Evolutionary conservation across 2,888 invertebrate species (phyloP), one percentile per base, ranked within the genome.

Genomic region (Liposcelis brunnea): DNA sequence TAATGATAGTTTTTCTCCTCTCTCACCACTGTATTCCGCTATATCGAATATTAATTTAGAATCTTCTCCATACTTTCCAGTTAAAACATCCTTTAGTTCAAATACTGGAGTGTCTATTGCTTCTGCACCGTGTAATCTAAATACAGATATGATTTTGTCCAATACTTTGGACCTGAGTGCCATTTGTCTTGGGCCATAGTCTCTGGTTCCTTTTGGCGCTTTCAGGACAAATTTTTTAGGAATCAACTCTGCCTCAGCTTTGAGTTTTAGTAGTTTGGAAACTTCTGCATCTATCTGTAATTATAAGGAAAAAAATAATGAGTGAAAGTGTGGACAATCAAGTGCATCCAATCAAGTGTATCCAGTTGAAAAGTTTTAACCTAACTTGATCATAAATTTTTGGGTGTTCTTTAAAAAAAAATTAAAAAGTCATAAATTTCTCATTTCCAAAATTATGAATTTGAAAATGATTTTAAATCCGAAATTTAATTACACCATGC

Each of bases 41-140:
- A 99, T 69, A 64, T 99, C 97, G 63, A 97, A 99, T 48, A 99
- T 98, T 8, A 99, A 69, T 61, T 99, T 99, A 0, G 95, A 90
- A 62, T 99, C 98, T 67, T 99, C 98, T 1, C 98, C 98, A 68
- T 99, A 99, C 67, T 99, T 99, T 40, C 95, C 98, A 15, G 93
- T 94, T 43, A 99, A 68, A 2, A 95, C 91, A 64, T 97, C 94
- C 87, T 89, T 95, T 12, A 95, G 66, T 65, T 97, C 97, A 70
- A 97, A 95, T 14, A 97, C 86, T 36, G 97, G 97, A 18, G 97
- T 97, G 59, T 99, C 98, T 58, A 99, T 94, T 15, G 93, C 89
- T 60, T 91, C 93, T 14, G 94, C 98, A 33, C 98, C 98, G 58
- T 99, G 97, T 51, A 80, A 81, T 61, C 95, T 91, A 61, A 99